Evolutionary conservation across 2,888 invertebrate genomes (phyloP), one percentile per base, ranked within the genome.

Genomic region (Standfussiana lucernea): DNA sequence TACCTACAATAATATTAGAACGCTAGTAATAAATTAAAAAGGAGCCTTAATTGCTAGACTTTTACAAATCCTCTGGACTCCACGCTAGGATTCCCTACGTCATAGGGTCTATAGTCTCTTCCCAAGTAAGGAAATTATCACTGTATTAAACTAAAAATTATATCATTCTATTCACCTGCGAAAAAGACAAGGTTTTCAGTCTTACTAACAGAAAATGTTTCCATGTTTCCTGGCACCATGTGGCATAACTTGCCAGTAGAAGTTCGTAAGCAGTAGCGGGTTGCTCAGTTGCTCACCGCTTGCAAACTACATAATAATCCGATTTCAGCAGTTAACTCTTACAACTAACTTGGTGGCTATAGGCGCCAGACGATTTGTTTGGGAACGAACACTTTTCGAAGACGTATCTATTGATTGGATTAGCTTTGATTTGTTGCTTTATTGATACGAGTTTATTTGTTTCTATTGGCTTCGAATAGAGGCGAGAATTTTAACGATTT

Each of bases 261-360:
- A 73, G 75, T 85, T 80, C 62, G 40, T 70, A 83, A 80, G 83
- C 72, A 74, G 76, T 50, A 37, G 47, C 59, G 37, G 70, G 13
- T 53, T 66, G 68, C 53, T 82, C 62, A 72, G 74, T 81, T 81
- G 40, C 24, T 47, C 80, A 65, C 66, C 53, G 62, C 62, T 77
- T 69, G 67, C 70, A 70, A 83, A 81, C 75, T 83, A 83, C 66
- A 83, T 81, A 79, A 79, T 86, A 88, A 86, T 79, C 74, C 37
- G 75, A 85, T 88, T 74, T 66, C 53, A 76, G 64, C 76, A 61
- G 80, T 87, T 80, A 68, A 78, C 78, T 77, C 62, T 24, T 18
- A 67, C 56, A 61, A 82, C 71, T 77, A 67, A 73, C 70, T 77
- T 70, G 53, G 15, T 37, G 35, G 50, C 32, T 67, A 82, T 77